Evolutionary conservation across 2,888 invertebrate species (phyloP), one percentile per base, ranked within the genome.

Genomic region (Drosophila kuntzei): DNA sequence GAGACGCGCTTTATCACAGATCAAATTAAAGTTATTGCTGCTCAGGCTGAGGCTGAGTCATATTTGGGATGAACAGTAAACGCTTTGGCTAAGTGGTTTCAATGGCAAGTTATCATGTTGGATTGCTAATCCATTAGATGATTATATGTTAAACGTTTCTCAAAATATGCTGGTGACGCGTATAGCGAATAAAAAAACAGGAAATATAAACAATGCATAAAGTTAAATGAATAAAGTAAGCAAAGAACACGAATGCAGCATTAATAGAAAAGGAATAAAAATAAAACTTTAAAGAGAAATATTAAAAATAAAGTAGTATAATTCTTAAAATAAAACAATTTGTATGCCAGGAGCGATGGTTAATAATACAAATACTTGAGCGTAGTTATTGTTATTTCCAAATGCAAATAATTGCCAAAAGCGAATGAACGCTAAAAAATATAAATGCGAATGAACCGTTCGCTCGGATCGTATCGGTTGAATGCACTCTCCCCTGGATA

Each of bases 201-300:
- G 87, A 85, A 85, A 87, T 87, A 73, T 78, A 78, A 87, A 81
- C 74, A 75, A 76, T 71, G 69, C 63, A 72, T 60, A 59, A 51
- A 64, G 55, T 47, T 59, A 46, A 53, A 61, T 61, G 59, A 69
- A 58, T 65, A 65, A 62, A 70, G 39, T 58, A 54, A 58, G 44
- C 66, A 50, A 51, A 58, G 25, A n/a, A n/a, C n/a, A 41, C 43
- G 46, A 50, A 29, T 46, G 50, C 47, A 51, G 70, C 64, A 67
- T 61, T 11, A 51, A 46, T 25, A 47, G 37, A 47, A 55, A 49
- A 54, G 32, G n/a, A 36, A 54, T 51, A 57, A 53, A 39, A 12
- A 53, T 41, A 32, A 5, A 37, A 47, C 12, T 9, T 8, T 32
- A 18, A 51, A 43, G 32, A 47, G 25, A 44, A 18, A 18, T 29